Conservation (phyloP, 2,888 invertebrate genomes). For the Ctenicera cuprea region DNA sequence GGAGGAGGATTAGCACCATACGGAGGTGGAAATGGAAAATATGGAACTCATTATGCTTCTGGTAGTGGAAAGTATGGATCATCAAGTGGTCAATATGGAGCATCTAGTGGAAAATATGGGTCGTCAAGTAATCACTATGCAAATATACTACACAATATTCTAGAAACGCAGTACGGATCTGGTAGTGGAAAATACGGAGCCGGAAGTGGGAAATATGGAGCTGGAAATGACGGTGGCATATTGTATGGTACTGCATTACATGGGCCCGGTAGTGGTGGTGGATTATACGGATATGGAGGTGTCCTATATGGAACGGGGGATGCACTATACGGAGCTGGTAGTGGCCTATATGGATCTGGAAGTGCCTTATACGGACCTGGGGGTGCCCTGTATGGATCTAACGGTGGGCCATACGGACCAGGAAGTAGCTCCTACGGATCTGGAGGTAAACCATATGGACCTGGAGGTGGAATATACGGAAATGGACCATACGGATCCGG, state of each 20-base stretch:
- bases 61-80: conserved; percentile 13
- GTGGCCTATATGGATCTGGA: no score
- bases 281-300: not conserved
- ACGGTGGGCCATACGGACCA: no score
- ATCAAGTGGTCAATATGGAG: not conserved
- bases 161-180: not conserved
- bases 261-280: not conserved
- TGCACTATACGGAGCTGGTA: no score
- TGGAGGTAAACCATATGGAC: not conserved
- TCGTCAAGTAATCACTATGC: not conserved
- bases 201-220: not conserved
- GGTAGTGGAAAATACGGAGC: not conserved
- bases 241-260: not conserved
- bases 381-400: no score
- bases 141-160: not conserved
- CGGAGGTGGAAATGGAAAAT: not conserved
- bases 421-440: not conserved
- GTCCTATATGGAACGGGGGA: no score
- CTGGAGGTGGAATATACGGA: not conserved
- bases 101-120: not conserved
- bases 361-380: no score
- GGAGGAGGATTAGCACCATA: conserved; percentile 4
- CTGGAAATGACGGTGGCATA: not conserved
- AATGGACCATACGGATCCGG: not conserved
- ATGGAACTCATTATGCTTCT: not conserved